phyloP scores from a whole-genome alignment of 2,113 vertebrate genomes.

The Mobula hypostoma region DNA sequence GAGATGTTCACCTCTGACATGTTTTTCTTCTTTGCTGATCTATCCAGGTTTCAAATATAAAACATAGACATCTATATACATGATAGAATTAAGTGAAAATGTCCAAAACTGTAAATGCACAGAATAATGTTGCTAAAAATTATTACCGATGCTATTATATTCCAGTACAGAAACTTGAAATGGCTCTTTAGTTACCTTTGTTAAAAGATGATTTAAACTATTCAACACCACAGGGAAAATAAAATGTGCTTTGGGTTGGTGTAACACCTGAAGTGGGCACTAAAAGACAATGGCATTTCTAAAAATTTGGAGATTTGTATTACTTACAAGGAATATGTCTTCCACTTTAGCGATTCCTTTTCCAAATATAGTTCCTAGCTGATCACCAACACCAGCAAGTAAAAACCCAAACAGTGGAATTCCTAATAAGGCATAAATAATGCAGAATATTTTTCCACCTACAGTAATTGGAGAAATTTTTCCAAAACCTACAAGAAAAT shows the following conservation, averaged over 20 bases:
- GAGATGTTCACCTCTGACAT: background rate
- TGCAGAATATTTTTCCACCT: constrained; percentile 94
- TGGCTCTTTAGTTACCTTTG: background rate
- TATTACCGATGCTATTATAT: background rate
- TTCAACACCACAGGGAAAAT: background rate
- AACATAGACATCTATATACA: background rate
- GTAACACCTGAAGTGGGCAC: background rate
- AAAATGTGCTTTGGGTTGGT: no score
- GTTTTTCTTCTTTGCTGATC: background rate
- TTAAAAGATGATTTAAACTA: background rate
- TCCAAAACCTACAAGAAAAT: constrained; percentile 77
- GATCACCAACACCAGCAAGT: constrained; percentile 92
- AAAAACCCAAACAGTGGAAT: constrained; percentile 96
- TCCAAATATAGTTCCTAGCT: constrained; percentile 93
- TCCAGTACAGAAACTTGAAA: background rate
- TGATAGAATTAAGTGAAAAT: background rate
- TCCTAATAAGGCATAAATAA: constrained; percentile 93
- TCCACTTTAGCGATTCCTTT: constrained; percentile 95
- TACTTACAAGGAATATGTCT: constrained; percentile 89
- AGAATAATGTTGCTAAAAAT: background rate
- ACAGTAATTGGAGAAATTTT: constrained; percentile 94
- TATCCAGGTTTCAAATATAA: background rate
- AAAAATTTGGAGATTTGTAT: background rate
- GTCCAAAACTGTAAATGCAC: background rate
- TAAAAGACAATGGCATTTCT: background rate